Base-by-base conservation (phyloP, 2,888 invertebrate genomes). In the Drosophila colorata region DNA sequence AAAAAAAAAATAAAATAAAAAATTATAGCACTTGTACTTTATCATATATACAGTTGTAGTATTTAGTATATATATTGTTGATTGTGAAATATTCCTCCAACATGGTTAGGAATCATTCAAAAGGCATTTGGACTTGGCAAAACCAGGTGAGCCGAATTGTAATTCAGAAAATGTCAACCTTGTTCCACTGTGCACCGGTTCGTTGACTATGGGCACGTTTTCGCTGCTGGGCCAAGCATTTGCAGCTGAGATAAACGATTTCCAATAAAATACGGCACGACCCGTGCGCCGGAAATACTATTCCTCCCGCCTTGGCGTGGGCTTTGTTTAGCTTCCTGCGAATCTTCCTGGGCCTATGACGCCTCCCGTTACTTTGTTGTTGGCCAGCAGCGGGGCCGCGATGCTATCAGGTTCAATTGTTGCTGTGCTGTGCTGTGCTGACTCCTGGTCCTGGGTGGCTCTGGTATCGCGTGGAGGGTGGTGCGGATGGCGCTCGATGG, bases 201-300 rank as follows among this genome's bases (percentile, higher is more conserved):
- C 2, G 35, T 23, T 55, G 58, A 43, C 55, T 58, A 35, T 52
- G 52, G 65, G 53, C 80, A 83, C 87, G 74, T 83, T 72, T 64
- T 25, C 33, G 58, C 65, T 37, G 48, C 65, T 69, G 66, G 69
- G 69, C 59, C 68, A 23, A 53, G 69, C 56, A 67, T 72, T 81
- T 61, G 70, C 48, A 64, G 74, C 69, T 46, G 56, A 78, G 87
- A 87, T 87, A 87, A 87, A 88, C 85, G 89, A 81, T 90, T 88
- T 88, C 78, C 87, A 87, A 90, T 90, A 88, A 87, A 88, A 80
- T 74, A 74, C 61, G 63, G 61, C 57, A 53, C 58, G 65, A 76
- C 70, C 74, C 72, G 78, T 77, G 58, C 46, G 43, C 71, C 78
- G 81, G 82, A 87, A 76, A 74, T 70, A 84, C 73, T 66, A 64